Base-by-base conservation (phyloP, 2,888 invertebrate species). In the Scaptomyza parva region DNA sequence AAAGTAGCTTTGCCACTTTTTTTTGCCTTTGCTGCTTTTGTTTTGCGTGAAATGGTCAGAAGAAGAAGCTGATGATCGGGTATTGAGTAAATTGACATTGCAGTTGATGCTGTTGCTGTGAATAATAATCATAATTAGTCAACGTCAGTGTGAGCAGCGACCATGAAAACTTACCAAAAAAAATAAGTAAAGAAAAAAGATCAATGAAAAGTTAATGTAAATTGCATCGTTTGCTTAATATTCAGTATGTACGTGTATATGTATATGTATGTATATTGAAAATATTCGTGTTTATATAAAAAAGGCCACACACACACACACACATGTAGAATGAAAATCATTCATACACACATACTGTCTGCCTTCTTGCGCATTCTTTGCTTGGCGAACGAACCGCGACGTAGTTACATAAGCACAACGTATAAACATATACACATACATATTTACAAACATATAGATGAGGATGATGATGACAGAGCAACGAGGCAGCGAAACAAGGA, bases 1-100 rank as follows among this genome's bases (percentile, higher is more conserved):
- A 78, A 82, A 86, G 86, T 69, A 78, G 76, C 86, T 82, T 83
- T 82, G 83, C 79, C 83, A 79, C 79, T 79, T 85, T 84, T 74
- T 63, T 63, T 50, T 41, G 18, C 35, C 58, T 22, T n/a, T 61
- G 26, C 47, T 59, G 40, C 14, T 65, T 54, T 70, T 78, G 71
- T 77, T 79, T 80, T 82, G 65, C 57, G 77, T 80, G 65, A 71
- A 81, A 76, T 78, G 74, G 64, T 61, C 70, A 52, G 54, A 55
- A 64, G 47, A 69, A 45, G 62, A 76, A 57, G 54, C 37, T 22
- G 51, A 48, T 6, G 41, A 60, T 47, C 37, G 54, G 51, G 37
- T 71, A 75, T 76, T 68, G 60, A 76, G 70, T 70, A 72, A 76
- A 76, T 75, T 76, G 72, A 64, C 76, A 68, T 63, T 68, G 63